These are phyloP conservation scores for Montipora sp. DNA, from an alignment of 64 coral and sea anemone genomes.

Conservation along the genomic window DNA sequence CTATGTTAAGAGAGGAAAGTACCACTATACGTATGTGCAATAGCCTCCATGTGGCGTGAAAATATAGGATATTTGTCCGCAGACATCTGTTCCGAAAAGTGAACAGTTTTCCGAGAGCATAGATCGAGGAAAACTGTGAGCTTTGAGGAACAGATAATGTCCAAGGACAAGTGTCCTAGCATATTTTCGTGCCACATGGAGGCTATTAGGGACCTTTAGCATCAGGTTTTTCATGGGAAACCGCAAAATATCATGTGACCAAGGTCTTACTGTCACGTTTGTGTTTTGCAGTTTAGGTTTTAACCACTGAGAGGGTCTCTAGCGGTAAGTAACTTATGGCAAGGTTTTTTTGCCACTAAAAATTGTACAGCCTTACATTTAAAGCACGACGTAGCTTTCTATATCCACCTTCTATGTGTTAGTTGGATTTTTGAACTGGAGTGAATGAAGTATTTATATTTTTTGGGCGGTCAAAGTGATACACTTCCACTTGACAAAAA, in stretches of 20 bases:
- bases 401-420: slow-evolving; percentile 1
- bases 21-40: no score
- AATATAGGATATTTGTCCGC: no score
- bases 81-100: no score
- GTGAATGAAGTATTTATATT: neutral
- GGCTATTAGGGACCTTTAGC: slow-evolving; percentile 47
- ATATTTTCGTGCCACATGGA: no score
- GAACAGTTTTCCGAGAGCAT: no score
- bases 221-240: slow-evolving; percentile 50
- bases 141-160: no score
- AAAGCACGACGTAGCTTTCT: slow-evolving; percentile 23
- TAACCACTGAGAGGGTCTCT: slow-evolving; percentile 22
- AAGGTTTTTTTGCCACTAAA: slow-evolving; percentile 62
- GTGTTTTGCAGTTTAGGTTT: slow-evolving; percentile 45
- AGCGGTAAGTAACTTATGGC: slow-evolving; percentile 47
- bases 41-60: no score
- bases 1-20: neutral
- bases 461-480: slow-evolving; percentile 16
- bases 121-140: no score
- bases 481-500: slow-evolving; percentile 39
- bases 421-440: slow-evolving; percentile 45
- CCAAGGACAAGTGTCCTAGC: no score
- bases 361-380: slow-evolving; percentile 57
- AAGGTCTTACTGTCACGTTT: slow-evolving; percentile 24
- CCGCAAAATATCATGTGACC: slow-evolving; percentile 44